These are phyloP conservation scores for Talpa occidentalis DNA, from an alignment of 2,113 vertebrate genomes.

Conservation along the genomic window DNA sequence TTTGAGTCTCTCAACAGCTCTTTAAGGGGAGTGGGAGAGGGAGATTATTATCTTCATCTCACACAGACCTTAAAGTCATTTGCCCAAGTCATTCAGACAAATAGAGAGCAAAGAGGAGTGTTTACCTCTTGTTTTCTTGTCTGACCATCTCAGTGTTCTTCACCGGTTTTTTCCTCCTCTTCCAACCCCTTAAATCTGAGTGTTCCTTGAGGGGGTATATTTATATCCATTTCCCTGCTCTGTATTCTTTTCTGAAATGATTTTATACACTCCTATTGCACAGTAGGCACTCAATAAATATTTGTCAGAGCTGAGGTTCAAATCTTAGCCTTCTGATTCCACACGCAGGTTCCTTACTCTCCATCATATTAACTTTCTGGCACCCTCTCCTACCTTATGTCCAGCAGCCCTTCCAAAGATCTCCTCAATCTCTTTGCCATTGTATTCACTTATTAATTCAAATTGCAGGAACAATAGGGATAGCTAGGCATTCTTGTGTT, in stretches of 20 bases:
- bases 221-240: conserved; percentile 22
- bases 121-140: background rate
- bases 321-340: conserved; percentile 20
- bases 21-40: background rate
- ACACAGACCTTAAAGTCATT: conserved; percentile 26
- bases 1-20: conserved; percentile 29
- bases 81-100: conserved; percentile 1
- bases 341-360: background rate
- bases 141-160: conserved; percentile 22
- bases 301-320: conserved; percentile 3
- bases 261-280: conserved; percentile 29
- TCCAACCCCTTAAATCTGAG: background rate
- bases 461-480: background rate
- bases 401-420: background rate
- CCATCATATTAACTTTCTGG: background rate
- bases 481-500: background rate
- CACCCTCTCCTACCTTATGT: background rate
- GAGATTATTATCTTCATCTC: background rate
- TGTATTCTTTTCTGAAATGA: conserved; percentile 41
- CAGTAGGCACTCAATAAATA: conserved; percentile 8
- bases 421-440: background rate
- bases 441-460: conserved; percentile 5
- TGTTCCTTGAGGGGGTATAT: conserved; percentile 19
- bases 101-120: conserved; percentile 15
- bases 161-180: conserved; percentile 40